Base-by-base conservation (phyloP, 2,888 invertebrate genomes). In the Xylophagus ater region DNA sequence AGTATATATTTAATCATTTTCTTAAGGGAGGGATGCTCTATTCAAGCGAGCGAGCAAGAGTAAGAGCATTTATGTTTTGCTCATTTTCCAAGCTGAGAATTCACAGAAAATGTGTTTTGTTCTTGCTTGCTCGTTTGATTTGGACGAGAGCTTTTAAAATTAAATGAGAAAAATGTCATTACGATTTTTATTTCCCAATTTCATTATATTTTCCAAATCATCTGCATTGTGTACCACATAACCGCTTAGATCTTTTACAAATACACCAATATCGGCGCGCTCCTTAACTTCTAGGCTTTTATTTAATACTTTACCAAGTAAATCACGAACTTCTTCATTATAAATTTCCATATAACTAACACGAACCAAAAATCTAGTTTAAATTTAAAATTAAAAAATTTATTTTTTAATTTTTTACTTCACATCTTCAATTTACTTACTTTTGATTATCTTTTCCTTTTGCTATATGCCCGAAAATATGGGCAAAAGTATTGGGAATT, bases 291-390 rank as follows among this genome's bases (percentile, higher is more conserved):
- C 92, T 10, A 94, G 68, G 53, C 82, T 80, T 53, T 76, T 78
- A 50, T 79, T 80, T 21, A 89, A 86, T 62, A 92, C 87, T 61
- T 87, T 88, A 5, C 84, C 83, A 4, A 98, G 70, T 29, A 98
- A 71, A 68, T 99, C 98, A 18, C 96, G 74, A 0, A 98, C 92
- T 65, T 98, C 97, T 65, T 98, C 98, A 63, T 98, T 98, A 67
- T 98, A 98, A 46, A 99, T 97, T 71, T 99, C 97, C 64, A 98
- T 71, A 62, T 97, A 98, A 0, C 97, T 94, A 4, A 96, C 96
- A 50, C 96, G 80, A 5, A 98, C 97, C 36, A 97, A 71, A 66
- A 98, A 98, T 54, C 86, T 87, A 56, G n/a, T n/a, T n/a, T n/a
- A 7, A 54, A 47, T 9, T 14, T 21, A 23, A 21, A 29, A 10